Percentiles rank a stretch among this genome's conserved stretches.
Evolutionary conservation across 2,888 invertebrate genomes (phyloP).

Genomic region (Zaprionus obscuricornis): DNA sequence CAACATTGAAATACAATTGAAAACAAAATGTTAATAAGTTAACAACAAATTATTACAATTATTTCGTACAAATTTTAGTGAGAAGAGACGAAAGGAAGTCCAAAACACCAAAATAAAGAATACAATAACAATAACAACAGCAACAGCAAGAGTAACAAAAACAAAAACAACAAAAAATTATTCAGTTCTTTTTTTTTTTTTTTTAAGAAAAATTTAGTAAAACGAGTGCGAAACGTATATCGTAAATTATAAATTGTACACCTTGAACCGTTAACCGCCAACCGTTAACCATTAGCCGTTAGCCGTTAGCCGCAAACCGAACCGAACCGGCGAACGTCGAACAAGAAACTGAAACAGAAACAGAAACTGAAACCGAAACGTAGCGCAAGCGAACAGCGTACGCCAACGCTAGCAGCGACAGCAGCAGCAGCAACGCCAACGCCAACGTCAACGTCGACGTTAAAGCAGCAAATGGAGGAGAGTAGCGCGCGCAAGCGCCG

Average conservation of each 20-base stretch:
- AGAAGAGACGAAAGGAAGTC: not conserved
- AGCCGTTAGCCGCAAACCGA: constrained; percentile 25
- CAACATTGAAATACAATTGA: not conserved
- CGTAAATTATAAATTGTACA: constrained; percentile 5
- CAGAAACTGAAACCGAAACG: constrained; percentile 34
- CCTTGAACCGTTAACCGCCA: constrained; percentile 10
- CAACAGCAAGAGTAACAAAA: not conserved
- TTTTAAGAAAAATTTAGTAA: constrained; percentile 5
- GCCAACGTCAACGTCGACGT: constrained; percentile 10
- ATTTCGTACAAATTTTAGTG: constrained; percentile 59
- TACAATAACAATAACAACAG: not conserved
- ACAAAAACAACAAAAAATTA: not conserved
- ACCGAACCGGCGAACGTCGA: constrained; percentile 77
- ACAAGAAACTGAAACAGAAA: constrained; percentile 75
- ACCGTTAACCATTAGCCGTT: constrained; percentile 1
- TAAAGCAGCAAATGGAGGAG: constrained; percentile 20
- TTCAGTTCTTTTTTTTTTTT: no score
- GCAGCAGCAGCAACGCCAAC: constrained; percentile 9
- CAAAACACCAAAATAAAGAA: constrained; percentile 1
- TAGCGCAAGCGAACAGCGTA: constrained; percentile 25
- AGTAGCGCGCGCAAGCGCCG: constrained; percentile 45
- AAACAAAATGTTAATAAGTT: not conserved
- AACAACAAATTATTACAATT: not conserved
- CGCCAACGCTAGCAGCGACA: constrained; percentile 27
- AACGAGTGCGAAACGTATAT: constrained; percentile 21